Percentiles rank a stretch among this genome's conserved stretches.
Conservation (phyloP, 2,888 invertebrate genomes). For the Oligia fasciuncula region DNA sequence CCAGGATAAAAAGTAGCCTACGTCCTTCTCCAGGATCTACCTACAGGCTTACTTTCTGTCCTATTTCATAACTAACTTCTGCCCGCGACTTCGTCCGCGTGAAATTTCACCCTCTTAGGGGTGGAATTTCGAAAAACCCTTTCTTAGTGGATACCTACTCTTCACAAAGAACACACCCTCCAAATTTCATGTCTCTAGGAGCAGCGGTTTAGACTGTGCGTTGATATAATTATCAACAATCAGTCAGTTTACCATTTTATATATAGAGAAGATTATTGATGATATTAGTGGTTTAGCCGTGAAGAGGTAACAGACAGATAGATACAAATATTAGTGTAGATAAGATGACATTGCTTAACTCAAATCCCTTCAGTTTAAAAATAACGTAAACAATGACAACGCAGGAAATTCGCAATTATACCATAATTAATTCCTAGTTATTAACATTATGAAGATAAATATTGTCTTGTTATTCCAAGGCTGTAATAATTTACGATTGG, state of each 20-base stretch:
- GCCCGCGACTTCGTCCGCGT: too few species aligned
- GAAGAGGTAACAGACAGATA: background rate
- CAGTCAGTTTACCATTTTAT: too few species aligned
- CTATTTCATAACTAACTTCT: background rate
- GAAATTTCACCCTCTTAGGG: too few species aligned
- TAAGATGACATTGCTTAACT: background rate
- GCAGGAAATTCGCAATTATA: constrained; percentile 38
- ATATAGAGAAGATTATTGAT: too few species aligned
- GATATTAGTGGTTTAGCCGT: background rate
- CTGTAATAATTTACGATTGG: constrained; percentile 21
- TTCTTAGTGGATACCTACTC: too few species aligned
- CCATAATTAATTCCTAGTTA: constrained; percentile 14
- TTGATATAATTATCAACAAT: too few species aligned
- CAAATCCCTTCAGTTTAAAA: background rate
- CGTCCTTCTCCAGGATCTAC: too few species aligned
- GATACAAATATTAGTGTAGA: background rate
- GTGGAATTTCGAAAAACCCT: too few species aligned
- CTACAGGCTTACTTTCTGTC: background rate
- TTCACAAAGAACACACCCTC: too few species aligned
- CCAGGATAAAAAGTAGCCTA: too few species aligned
- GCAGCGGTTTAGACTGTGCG: too few species aligned
- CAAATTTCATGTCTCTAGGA: too few species aligned
- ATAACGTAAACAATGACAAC: background rate
- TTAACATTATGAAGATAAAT: background rate
- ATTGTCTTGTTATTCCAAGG: constrained; percentile 19